Conservation (phyloP, 1,140 invertebrate species). For the Pissodes strobi region DNA sequence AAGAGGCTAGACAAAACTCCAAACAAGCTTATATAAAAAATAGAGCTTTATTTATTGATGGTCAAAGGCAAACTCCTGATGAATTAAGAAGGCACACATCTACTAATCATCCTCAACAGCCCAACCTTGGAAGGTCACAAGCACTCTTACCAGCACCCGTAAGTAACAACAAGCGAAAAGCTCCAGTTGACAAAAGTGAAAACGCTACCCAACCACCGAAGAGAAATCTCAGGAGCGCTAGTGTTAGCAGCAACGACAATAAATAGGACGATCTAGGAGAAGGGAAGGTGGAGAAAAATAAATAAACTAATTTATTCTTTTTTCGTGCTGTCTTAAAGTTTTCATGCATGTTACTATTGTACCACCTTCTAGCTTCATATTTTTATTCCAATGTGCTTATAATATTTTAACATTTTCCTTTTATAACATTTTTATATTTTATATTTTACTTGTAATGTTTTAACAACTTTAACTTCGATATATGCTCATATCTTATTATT, state of each 20-base stretch:
- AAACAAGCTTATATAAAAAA: too few species aligned
- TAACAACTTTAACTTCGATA: too few species aligned
- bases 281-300: background rate
- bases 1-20: background rate
- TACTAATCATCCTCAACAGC: background rate
- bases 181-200: background rate
- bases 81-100: background rate
- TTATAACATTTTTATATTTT: background rate
- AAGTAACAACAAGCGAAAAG: background rate
- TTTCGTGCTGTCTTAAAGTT: too few species aligned
- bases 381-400: background rate
- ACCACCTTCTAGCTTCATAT: background rate
- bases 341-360: too few species aligned
- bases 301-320: background rate
- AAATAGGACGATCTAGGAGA: background rate
- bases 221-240: too few species aligned
- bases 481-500: background rate
- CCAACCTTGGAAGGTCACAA: background rate
- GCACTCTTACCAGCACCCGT: too few species aligned
- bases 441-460: too few species aligned
- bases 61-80: background rate
- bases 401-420: too few species aligned
- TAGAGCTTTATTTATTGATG: background rate
- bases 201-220: too few species aligned
- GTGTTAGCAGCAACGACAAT: too few species aligned